Evolutionary conservation across 1,140 invertebrate species (phyloP), one percentile per base, ranked within the genome.

Genomic region (Pissodes strobi): DNA sequence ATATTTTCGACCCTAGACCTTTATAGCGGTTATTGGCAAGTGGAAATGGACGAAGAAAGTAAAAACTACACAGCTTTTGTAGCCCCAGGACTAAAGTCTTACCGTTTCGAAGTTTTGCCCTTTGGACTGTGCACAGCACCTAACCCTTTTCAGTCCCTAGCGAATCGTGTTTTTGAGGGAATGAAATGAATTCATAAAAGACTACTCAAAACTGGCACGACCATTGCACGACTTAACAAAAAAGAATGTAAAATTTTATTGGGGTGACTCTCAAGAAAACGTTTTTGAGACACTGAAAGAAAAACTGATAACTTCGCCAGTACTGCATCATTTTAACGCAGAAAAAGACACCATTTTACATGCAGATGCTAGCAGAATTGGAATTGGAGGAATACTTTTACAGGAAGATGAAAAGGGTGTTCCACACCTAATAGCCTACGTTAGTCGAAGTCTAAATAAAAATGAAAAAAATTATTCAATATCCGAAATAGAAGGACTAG

Each of bases 401-500:
- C 68, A 69, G 61, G 38, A 56, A 23, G 52, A 53, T 4, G 61
- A 59, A 9, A 56, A 67, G 15, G 15, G 19, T 9, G 4, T 43
- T 48, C 30, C 37, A 25, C 52, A 67, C 41, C 59, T 65, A 1
- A 68, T 75, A 4, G 67, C 69, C 0, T 76, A 67, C 48, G 62
- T 64, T 19, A 79, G 79, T 49, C 46, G 75, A 27, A 63, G 62
- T 4, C 46, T 82, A 4, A 68, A 41, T 12, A 56, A 57, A 15
- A 37, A 67, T n/a, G 80, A 84, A 72, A 56, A 49, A 79, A 79
- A 39, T n/a, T 83, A 80, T 52, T 59, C 55, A 1, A 73, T 69
- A 3, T 76, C 77, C 0, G 77, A 82, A 68, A 55, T 69, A 46
- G 80, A 82, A 75, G 72, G 71, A 45, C 65, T 82, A 4, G 76